phyloP scores from a whole-genome alignment of 2,888 invertebrate genomes.

The Calliopum simillimum region DNA sequence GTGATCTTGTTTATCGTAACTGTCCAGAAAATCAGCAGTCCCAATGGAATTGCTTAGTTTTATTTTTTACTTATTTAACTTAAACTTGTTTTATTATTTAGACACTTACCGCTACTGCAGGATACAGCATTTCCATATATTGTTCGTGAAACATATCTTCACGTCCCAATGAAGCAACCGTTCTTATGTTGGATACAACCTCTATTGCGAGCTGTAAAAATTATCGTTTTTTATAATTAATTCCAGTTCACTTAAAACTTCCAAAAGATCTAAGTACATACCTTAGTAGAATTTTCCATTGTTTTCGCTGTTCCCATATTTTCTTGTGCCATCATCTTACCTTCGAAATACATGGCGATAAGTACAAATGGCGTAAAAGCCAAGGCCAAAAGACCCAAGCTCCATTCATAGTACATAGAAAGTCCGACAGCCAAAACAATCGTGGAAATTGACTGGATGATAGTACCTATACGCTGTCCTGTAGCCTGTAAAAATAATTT shows the following conservation, averaged over 20 bases:
- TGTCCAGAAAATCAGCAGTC: too few species aligned
- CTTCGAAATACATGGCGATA: conserved; percentile 76
- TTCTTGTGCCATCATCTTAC: conserved; percentile 75
- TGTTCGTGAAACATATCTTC: conserved; percentile 76
- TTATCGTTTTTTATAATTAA: not conserved
- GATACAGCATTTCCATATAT: conserved; percentile 73
- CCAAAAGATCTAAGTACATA: conserved; percentile 60
- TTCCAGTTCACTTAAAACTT: not conserved
- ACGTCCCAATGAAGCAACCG: conserved; percentile 79
- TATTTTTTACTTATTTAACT: too few species aligned
- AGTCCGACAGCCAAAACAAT: conserved; percentile 74
- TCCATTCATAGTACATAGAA: conserved; percentile 80
- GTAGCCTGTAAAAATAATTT: conserved; percentile 72
- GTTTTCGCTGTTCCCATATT: conserved; percentile 76
- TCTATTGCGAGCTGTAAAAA: conserved; percentile 77
- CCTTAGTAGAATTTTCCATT: conserved; percentile 80
- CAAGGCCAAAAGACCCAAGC: conserved; percentile 78
- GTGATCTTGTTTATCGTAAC: too few species aligned
- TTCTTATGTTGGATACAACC: conserved; percentile 81
- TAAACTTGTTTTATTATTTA: too few species aligned
- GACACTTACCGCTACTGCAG: conserved; percentile 69
- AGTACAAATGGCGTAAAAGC: conserved; percentile 80
- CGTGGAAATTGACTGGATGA: conserved; percentile 79
- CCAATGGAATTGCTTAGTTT: too few species aligned
- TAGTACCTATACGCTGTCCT: conserved; percentile 82